Conservation (phyloP, 2,888 invertebrate species). For the Micoletzkya japonica region DNA sequence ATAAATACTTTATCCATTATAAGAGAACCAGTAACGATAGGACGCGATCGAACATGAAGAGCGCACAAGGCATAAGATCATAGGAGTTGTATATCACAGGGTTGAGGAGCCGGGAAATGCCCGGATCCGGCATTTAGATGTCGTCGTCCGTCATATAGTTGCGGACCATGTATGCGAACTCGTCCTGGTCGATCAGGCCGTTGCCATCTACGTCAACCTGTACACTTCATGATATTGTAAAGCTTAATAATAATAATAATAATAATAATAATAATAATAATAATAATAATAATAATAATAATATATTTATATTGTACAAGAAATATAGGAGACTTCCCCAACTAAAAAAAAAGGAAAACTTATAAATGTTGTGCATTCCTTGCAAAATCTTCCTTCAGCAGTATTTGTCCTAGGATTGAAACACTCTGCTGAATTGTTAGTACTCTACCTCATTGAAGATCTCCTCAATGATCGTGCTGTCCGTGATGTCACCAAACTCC, state of each 20-base stretch:
- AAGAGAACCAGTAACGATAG: no score
- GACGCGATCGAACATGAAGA: no score
- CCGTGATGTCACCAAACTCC: slow-evolving; percentile 60
- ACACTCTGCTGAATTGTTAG: not conserved
- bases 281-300: no score
- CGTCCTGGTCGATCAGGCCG: slow-evolving; percentile 61
- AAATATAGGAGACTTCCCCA: not conserved
- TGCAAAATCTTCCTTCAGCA: no score
- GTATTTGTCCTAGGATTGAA: no score
- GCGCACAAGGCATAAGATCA: no score
- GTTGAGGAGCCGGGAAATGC: not conserved
- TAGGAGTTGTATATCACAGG: not conserved
- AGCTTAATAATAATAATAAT: no score
- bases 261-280: no score
- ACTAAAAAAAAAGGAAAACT: slow-evolving; percentile 7
- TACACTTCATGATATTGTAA: slow-evolving; percentile 9
- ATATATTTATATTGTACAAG: no score
- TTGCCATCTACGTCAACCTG: slow-evolving; percentile 60
- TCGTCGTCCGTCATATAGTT: slow-evolving; percentile 62
- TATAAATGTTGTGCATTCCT: no score
- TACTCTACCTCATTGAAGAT: slow-evolving; percentile 48
- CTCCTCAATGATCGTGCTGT: slow-evolving; percentile 58
- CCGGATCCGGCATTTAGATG: no score
- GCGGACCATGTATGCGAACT: slow-evolving; percentile 61
- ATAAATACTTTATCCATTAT: no score